phyloP scores from a whole-genome alignment of 2,113 vertebrate genomes.

The Erinaceus europaeus region DNA sequence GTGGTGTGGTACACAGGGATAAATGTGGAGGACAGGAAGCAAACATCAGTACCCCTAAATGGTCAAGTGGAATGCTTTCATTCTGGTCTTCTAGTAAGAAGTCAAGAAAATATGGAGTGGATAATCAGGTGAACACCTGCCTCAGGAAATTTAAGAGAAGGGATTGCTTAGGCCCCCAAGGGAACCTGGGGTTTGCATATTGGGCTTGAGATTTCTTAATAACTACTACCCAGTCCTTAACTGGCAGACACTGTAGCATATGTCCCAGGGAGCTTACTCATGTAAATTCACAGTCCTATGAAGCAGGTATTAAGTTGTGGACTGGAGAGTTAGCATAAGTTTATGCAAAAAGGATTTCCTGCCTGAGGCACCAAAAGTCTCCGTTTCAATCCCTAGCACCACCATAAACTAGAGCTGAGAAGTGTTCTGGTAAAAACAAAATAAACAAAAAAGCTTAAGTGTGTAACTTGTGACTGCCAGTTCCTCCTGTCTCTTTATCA shows the following conservation, averaged over 20 bases:
- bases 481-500: too few relatives aligned
- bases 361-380: too few relatives aligned
- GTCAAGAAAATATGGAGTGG: not conserved
- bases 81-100: not conserved
- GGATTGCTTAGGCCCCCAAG: not conserved
- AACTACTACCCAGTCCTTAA: not conserved
- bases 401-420: too few relatives aligned
- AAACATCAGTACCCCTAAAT: not conserved
- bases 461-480: too few relatives aligned
- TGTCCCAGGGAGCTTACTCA: not conserved
- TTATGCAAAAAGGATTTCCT: too few relatives aligned
- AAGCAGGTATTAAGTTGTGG: too few relatives aligned
- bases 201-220: not conserved
- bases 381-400: too few relatives aligned
- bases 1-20: not conserved
- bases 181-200: not conserved
- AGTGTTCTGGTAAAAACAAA: too few relatives aligned
- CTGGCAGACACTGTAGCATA: not conserved
- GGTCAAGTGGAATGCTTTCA: not conserved
- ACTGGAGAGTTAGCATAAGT: too few relatives aligned
- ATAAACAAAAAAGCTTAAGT: too few relatives aligned
- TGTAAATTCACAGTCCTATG: too few relatives aligned
- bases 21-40: not conserved
- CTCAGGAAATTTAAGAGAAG: not conserved
- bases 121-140: not conserved